Evolutionary conservation across 2,113 vertebrate species (phyloP).

Genomic region (Malurus alboscapulatus): DNA sequence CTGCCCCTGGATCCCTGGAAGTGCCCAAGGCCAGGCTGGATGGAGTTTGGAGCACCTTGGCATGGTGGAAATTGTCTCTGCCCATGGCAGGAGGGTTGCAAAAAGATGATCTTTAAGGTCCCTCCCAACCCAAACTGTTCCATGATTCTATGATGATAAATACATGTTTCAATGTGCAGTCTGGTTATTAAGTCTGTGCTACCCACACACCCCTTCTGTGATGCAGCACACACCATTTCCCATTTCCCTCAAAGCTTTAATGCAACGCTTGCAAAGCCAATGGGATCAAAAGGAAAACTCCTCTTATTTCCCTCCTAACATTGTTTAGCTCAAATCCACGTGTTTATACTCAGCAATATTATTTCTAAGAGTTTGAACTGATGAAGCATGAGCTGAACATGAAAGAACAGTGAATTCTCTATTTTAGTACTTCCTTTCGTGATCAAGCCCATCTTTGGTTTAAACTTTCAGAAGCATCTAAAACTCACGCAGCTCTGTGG

Average conservation of each 20-base stretch:
- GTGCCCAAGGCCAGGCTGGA: not conserved
- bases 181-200: not conserved
- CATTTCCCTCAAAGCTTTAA: not conserved
- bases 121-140: too few relatives aligned
- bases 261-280: not conserved
- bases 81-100: not conserved
- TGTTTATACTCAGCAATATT: not conserved
- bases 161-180: fast-evolving
- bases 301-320: not conserved
- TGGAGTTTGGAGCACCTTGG: fast-evolving
- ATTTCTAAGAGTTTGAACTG: not conserved
- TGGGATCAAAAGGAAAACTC: not conserved
- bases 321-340: not conserved
- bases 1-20: not conserved
- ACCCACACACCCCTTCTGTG: fast-evolving
- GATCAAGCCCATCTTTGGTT: not conserved
- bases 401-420: not conserved
- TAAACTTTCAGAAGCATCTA: not conserved
- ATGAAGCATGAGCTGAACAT: not conserved
- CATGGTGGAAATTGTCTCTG: not conserved
- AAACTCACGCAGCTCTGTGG: not conserved
- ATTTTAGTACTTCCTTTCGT: not conserved
- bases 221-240: fast-evolving
- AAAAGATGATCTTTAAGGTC: not conserved
- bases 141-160: not conserved